Evolutionary conservation across 2,113 vertebrate genomes (phyloP).

Genomic region (Ancistrus triradiatus): DNA sequence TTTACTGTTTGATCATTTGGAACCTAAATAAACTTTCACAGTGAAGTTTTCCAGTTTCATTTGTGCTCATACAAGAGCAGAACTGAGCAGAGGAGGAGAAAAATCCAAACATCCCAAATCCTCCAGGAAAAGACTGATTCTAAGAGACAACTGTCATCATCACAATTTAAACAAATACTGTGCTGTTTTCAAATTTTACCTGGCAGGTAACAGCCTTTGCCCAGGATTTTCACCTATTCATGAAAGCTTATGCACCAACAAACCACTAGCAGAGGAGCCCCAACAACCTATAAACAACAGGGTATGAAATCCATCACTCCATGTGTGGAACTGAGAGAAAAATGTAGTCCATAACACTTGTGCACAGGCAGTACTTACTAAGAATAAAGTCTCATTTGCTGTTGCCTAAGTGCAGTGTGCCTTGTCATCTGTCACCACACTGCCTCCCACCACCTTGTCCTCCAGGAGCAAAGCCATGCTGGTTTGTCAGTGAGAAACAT

Average conservation of each 20-base stretch:
- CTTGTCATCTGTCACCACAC: slow-evolving; percentile 37
- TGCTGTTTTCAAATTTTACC: slow-evolving; percentile 18
- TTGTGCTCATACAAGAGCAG: too few species aligned
- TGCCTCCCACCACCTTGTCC: slow-evolving; percentile 1
- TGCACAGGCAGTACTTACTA: slow-evolving; percentile 21
- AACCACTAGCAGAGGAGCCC: neutral
- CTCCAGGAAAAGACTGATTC: too few species aligned
- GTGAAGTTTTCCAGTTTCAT: too few species aligned
- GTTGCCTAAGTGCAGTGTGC: slow-evolving; percentile 6
- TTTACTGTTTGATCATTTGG: too few species aligned
- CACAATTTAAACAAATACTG: slow-evolving; percentile 7
- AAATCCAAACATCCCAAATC: slow-evolving; percentile 1
- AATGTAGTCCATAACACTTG: slow-evolving; percentile 27
- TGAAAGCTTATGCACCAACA: slow-evolving; percentile 23
- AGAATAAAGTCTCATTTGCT: slow-evolving; percentile 31
- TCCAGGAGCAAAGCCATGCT: neutral
- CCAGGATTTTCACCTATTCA: slow-evolving; percentile 15
- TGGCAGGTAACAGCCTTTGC: slow-evolving; percentile 10
- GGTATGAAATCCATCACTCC: slow-evolving; percentile 23
- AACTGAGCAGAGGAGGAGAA: slow-evolving; percentile 25
- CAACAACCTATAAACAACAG: slow-evolving; percentile 9
- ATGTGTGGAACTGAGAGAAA: slow-evolving; percentile 30
- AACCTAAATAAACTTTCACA: too few species aligned
- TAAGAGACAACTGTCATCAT: neutral
- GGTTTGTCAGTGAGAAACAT: slow-evolving; percentile 5